Base-by-base conservation (phyloP, 2,888 invertebrate species). In the Pristionchus fissidentatus region DNA sequence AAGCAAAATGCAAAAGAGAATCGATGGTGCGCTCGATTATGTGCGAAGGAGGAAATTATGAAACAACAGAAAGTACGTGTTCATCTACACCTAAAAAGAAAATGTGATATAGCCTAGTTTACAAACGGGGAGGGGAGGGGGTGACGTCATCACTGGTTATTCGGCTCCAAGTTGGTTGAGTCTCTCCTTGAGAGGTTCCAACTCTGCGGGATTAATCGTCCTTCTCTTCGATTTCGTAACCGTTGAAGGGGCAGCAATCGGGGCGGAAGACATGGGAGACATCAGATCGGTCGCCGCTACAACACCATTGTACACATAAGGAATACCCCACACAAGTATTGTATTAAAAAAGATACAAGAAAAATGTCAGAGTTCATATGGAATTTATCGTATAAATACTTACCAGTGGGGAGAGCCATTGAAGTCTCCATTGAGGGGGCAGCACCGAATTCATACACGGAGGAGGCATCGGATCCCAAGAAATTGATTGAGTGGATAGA, bases 111-210 rank as follows among this genome's bases (percentile, higher is more conserved):
- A 49, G 19, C 19, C 10, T 49, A 49, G 10, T 49, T 15, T 15
- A 15, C 49, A n/a, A 32, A 43, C 3, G 26, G 73, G 29, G 29
- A 8, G 62, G 26, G 3, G 35, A 8, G 35, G 8, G 35, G 10
- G 35, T 62, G 29, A 29, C 29, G 15, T 32, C 0, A 29, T 32
- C 3, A 29, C n/a, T 8, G n/a, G 10, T 13, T 26, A 62, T 4
- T 32, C 62, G 22, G n/a, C n/a, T 29, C 13, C 32, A 7, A 19
- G 32, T 22, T 81, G 81, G 49, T 81, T 81, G 29, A 81, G 66
- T 66, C 81, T 62, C 38, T 81, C 81, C 49, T 81, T 81, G 46
- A 81, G 35, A 46, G 81, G 81, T 1, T 43, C 81, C 81, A 81
- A 66, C 22, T 81, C 81, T 22, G 49, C 81, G 3, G 81, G 66